Percentiles rank a stretch among this genome's conserved stretches.
Conservation (phyloP, 2,797 vertebrate species). For the Gallirallus australis region DNA sequence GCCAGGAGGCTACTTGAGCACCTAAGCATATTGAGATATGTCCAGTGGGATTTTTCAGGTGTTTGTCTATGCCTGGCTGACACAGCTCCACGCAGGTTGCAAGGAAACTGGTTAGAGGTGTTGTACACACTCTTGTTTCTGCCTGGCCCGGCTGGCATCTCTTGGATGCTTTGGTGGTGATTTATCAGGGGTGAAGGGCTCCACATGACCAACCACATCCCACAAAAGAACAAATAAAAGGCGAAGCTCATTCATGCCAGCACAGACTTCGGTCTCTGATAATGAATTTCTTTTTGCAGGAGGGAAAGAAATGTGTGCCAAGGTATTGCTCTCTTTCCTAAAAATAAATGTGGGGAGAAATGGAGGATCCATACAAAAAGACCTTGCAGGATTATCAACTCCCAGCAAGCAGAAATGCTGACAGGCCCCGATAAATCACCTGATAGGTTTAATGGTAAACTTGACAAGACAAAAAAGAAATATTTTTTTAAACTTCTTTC, state of each 20-base stretch:
- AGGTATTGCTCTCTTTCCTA: background rate
- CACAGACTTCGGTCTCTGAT: background rate
- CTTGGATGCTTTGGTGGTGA: background rate
- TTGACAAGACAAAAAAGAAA: background rate
- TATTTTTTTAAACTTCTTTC: background rate
- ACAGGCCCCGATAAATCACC: background rate
- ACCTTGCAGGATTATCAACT: background rate
- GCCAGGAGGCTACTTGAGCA: fast-evolving
- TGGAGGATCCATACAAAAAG: background rate
- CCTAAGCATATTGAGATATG: background rate
- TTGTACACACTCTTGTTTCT: background rate
- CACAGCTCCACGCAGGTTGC: background rate
- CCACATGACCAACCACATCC: background rate
- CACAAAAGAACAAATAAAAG: background rate
- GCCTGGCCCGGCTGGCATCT: background rate
- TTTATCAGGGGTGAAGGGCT: background rate
- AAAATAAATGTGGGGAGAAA: background rate
- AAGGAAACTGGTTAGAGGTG: fast-evolving
- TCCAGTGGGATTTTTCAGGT: background rate
- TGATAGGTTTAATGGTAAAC: background rate
- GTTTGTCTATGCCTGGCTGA: background rate
- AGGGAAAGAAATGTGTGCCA: background rate
- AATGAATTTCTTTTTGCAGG: background rate
- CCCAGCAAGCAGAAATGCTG: background rate
- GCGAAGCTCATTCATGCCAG: background rate